A percentile compares a stretch with the other conserved stretches of the same genome.
phyloP scores from a whole-genome alignment of 2,888 invertebrate genomes.

The Coleophora flavipennella region DNA sequence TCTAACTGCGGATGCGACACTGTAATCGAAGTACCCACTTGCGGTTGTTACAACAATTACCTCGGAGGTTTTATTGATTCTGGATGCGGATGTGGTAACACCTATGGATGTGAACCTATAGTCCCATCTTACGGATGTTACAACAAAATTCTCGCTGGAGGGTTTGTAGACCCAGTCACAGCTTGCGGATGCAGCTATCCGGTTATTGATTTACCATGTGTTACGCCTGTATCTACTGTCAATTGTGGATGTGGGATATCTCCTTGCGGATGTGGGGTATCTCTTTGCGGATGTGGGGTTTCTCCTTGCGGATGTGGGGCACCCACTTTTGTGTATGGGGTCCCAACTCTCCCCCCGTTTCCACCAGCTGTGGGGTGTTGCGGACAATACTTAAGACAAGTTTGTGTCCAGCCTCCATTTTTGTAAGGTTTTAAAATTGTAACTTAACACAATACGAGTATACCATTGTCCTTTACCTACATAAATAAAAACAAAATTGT shows the following conservation, averaged over 20 bases:
- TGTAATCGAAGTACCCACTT: too few relatives aligned
- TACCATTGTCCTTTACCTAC: too few relatives aligned
- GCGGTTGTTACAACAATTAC: slow-evolving; percentile 6
- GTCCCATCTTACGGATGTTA: slow-evolving; percentile 13
- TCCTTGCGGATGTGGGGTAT: not conserved
- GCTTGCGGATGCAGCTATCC: slow-evolving; percentile 3
- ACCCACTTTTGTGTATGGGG: slow-evolving; percentile 9
- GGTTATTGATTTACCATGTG: not conserved
- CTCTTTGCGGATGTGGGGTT: slow-evolving; percentile 1
- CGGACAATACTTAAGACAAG: slow-evolving; percentile 36
- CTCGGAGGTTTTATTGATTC: too few relatives aligned
- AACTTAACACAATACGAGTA: too few relatives aligned
- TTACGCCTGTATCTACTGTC: slow-evolving; percentile 4
- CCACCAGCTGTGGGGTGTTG: slow-evolving; percentile 22
- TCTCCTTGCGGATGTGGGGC: slow-evolving; percentile 2
- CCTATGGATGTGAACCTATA: not conserved
- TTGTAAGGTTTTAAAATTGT: slow-evolving; percentile 22
- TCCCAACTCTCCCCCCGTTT: slow-evolving; percentile 17
- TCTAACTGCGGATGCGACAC: slow-evolving; percentile 17
- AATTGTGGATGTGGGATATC: slow-evolving; percentile 13
- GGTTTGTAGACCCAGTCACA: slow-evolving; percentile 2
- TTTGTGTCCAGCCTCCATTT: slow-evolving; percentile 44
- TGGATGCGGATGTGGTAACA: too few relatives aligned
- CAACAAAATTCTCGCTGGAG: not conserved
- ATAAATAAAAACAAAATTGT: too few relatives aligned